phyloP scores from a whole-genome alignment of 2,113 vertebrate genomes.

The Oncorhynchus clarkii region DNA sequence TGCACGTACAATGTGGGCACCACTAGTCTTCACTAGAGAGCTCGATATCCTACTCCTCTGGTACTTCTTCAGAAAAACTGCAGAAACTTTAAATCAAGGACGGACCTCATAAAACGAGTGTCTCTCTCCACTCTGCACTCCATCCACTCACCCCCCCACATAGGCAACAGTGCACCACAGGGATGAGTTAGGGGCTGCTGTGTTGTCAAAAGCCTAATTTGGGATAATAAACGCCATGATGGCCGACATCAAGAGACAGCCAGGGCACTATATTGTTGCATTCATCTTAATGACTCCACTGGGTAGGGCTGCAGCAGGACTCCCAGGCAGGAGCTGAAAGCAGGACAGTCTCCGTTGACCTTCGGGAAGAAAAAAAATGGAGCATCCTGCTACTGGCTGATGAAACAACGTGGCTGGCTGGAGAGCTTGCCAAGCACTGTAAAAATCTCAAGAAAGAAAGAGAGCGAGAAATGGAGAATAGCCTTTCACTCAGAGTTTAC shows the following conservation, averaged over 20 bases:
- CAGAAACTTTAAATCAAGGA: conserved; percentile 1
- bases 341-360: conserved; percentile 74
- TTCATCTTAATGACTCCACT: conserved; percentile 70
- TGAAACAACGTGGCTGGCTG: conserved; percentile 59
- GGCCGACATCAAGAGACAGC: conserved; percentile 54
- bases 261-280: conserved; percentile 47
- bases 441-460: conserved; percentile 61
- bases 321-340: conserved; percentile 69
- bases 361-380: conserved; percentile 75
- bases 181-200: conserved; percentile 27
- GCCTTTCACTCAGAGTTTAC: conserved; percentile 26
- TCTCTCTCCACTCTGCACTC: background rate
- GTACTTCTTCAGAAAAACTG: background rate
- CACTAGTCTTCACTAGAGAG: conserved; percentile 8
- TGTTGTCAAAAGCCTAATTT: conserved; percentile 56
- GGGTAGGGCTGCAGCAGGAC: conserved; percentile 58
- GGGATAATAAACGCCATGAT: conserved; percentile 60
- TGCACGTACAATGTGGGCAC: background rate
- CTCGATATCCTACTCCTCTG: background rate
- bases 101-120: background rate
- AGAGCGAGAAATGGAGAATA: background rate
- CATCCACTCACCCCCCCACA: too few relatives aligned
- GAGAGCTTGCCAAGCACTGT: conserved; percentile 71
- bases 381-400: conserved; percentile 67
- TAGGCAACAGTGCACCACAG: background rate